A percentile compares a stretch with the other conserved stretches of the same genome.
Evolutionary conservation across 2,888 invertebrate genomes (phyloP).

Genomic region (Morinoia aosen): DNA sequence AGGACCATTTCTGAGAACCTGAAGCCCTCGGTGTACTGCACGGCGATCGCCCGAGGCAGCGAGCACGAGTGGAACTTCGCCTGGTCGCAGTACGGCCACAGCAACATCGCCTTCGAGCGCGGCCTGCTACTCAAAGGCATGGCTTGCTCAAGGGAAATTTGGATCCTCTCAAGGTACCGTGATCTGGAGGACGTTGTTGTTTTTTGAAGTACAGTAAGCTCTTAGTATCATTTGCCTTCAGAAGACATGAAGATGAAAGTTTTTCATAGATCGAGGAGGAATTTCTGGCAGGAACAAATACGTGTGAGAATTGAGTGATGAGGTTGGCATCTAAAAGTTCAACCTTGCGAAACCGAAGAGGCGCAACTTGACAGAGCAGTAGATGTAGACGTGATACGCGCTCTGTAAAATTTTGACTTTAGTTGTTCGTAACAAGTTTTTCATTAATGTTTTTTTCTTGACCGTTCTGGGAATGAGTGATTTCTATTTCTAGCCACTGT

Average conservation of each 20-base stretch:
- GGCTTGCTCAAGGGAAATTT: conserved; percentile 56
- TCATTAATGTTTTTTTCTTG: no score
- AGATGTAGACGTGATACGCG: no score
- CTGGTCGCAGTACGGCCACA: conserved; percentile 77
- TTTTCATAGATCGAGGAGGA: background rate
- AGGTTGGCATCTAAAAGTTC: no score
- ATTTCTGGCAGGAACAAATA: background rate
- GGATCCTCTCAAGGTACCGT: conserved; percentile 58
- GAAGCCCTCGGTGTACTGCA: conserved; percentile 81
- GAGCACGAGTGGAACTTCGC: conserved; percentile 83
- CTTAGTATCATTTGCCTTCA: background rate
- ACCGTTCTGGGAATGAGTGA: no score
- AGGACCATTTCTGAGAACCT: conserved; percentile 74
- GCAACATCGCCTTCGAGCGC: conserved; percentile 79
- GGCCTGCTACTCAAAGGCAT: conserved; percentile 49
- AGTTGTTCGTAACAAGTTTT: no score
- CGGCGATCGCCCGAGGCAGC: conserved; percentile 79
- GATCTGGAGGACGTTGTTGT: background rate
- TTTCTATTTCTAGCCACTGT: no score
- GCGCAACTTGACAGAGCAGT: no score
- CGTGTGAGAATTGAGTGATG: no score
- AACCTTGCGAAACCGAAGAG: no score
- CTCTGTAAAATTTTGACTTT: no score
- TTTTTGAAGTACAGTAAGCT: background rate
- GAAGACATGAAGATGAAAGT: background rate